Evolutionary conservation across 2,113 vertebrate species (phyloP).

Genomic region (Upupa epops): DNA sequence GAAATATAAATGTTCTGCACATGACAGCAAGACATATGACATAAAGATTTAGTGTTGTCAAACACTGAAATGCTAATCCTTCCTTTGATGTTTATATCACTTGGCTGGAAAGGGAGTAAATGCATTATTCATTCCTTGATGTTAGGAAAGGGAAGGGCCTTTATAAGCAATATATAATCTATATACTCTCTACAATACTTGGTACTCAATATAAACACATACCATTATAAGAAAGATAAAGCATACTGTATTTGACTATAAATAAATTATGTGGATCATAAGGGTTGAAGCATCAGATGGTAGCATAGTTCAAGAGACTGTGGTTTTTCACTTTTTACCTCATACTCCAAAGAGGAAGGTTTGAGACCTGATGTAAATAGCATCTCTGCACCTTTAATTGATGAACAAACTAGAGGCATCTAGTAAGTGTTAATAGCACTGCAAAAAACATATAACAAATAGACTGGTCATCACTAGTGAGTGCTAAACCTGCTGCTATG

Average conservation of each 20-base stretch:
- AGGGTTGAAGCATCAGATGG: conserved; percentile 55
- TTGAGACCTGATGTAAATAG: neutral
- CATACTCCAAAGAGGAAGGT: neutral
- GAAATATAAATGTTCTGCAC: conserved; percentile 14
- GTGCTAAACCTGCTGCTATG: conserved; percentile 18
- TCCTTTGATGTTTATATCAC: conserved; percentile 58
- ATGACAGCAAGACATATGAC: conserved; percentile 33
- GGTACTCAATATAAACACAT: neutral
- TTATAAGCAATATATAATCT: conserved; percentile 36
- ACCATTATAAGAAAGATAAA: conserved; percentile 1
- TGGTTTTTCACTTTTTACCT: conserved; percentile 22
- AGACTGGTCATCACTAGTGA: neutral
- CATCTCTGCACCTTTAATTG: neutral
- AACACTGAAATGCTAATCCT: conserved; percentile 46
- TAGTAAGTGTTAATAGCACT: neutral
- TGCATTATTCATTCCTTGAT: conserved; percentile 51
- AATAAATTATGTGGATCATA: conserved; percentile 57
- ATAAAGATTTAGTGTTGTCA: conserved; percentile 39
- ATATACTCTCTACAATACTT: neutral
- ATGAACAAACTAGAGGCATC: neutral
- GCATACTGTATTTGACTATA: conserved; percentile 1
- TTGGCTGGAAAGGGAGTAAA: conserved; percentile 40
- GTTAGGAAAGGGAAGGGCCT: conserved; percentile 3
- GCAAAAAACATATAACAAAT: neutral
- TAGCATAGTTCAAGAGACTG: conserved; percentile 45